Base-by-base conservation (phyloP, 2,888 invertebrate species). In the Macaria liturata region DNA sequence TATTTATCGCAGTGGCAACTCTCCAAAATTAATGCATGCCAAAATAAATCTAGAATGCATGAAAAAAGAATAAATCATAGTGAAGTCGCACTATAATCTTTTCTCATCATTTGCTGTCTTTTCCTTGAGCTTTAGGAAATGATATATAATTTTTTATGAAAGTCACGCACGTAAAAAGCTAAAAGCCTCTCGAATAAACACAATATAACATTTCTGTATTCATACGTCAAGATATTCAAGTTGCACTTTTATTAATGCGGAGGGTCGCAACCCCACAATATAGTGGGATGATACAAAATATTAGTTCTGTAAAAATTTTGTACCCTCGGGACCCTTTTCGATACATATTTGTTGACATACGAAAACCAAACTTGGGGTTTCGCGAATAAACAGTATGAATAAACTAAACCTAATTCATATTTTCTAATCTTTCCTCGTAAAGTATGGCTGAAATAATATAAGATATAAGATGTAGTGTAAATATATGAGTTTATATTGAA, bases 391-490 rank as follows among this genome's bases (percentile, higher is more conserved):
- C 68, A 63, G 45, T 45, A 51, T 54, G 59, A 80, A 75, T 76
- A 82, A 84, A 82, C 74, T 80, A 62, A 70, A 71, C 70, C 74
- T 76, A 76, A 84, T 83, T 80, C 72, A 77, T 76, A 76, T 72
- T 69, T 69, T 64, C 61, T 75, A 78, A 76, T 76, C 68, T 73
- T 64, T 58, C 69, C 57, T 64, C 69, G 76, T 34, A 37, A 71
- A 75, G 40, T 70, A 71, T 72, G 61, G 62, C 61, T 65, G 60
- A 64, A 74, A 78, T 75, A 78, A 73, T 75, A 71, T 62, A 65
- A 71, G 71, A 63, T 57, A 69, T 72, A 64, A 42, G 42, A 42
- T 42, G n/a, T 71, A 74, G 71, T 70, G 68, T 72, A 71, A 70
- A 64, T 50, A 51, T 53, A 53, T 57, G 49, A 60, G 59, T 67